Evolutionary conservation across 92 coral and sea anemone species (phyloP).

Genomic region (Micromussa lordhowensis): DNA sequence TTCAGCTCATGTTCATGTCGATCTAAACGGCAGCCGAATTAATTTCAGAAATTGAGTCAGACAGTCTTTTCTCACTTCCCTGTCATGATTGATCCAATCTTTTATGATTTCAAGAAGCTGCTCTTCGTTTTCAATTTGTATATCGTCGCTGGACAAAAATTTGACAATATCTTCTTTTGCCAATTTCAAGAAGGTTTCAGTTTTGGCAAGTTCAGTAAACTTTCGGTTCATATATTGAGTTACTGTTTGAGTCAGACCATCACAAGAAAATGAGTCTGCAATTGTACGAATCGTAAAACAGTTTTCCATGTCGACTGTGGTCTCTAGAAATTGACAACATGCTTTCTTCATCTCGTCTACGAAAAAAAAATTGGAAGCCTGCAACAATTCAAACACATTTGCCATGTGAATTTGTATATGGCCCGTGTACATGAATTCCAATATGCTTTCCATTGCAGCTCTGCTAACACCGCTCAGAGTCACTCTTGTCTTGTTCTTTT

Average conservation of each 20-base stretch:
- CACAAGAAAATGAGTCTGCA: slow-evolving; percentile 81
- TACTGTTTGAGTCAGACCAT: slow-evolving; percentile 59
- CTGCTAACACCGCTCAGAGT: slow-evolving; percentile 60
- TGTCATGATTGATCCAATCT: slow-evolving; percentile 75
- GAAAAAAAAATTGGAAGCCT: slow-evolving; percentile 84
- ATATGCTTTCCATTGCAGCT: slow-evolving; percentile 64
- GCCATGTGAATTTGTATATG: slow-evolving; percentile 62
- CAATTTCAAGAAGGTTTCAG: slow-evolving; percentile 66
- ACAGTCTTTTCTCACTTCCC: slow-evolving; percentile 39
- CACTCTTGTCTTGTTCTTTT: slow-evolving; percentile 71
- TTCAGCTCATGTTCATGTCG: slow-evolving; percentile 46
- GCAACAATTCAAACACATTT: slow-evolving; percentile 75
- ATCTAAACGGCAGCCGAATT: slow-evolving; percentile 60
- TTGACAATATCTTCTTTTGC: slow-evolving; percentile 49
- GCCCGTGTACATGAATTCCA: slow-evolving; percentile 92
- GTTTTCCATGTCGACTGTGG: slow-evolving; percentile 66
- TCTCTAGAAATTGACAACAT: slow-evolving; percentile 79
- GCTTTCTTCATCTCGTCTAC: slow-evolving; percentile 51
- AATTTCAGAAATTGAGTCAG: slow-evolving; percentile 49
- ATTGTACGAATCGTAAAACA: slow-evolving; percentile 80
- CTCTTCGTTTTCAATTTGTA: slow-evolving; percentile 74
- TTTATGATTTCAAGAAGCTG: slow-evolving; percentile 69
- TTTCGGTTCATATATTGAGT: slow-evolving; percentile 60
- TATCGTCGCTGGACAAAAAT: slow-evolving; percentile 80
- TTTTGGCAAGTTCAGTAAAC: slow-evolving; percentile 67